Base-by-base conservation (phyloP, 2,888 invertebrate species). In the Shargacucullia verbasci region DNA sequence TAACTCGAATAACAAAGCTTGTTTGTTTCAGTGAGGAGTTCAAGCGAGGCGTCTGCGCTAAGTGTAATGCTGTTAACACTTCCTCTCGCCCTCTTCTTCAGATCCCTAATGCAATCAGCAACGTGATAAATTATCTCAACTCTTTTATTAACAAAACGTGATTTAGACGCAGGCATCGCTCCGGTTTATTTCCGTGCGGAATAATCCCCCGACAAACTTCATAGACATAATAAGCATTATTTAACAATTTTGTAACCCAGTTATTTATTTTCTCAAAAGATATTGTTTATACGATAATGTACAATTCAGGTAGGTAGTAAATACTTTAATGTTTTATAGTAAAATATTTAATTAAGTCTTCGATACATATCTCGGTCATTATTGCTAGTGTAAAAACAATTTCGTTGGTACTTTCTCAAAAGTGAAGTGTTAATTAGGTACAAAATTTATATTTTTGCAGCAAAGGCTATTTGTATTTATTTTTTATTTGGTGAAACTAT, bases 21-120 rank as follows among this genome's bases (percentile, higher is more conserved):
- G 74, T 88, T 90, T 92, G 90, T 92, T 92, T 73, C 91, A 92
- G 92, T 93, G 83, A 79, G 89, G 86, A 93, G 92, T 84, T 87
- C 90, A 69, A 79, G 84, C 78, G 83, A 78, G 68, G 83, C 79
- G 76, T 76, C 87, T 71, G 81, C 85, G 80, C 80, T 87, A 80
- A 89, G 83, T 83, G 81, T 90, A 88, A 88, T 82, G 69, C 79
- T 91, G 85, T 89, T 93, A 90, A 86, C 87, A 87, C 85, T 92
- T 86, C 84, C 88, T 62, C 82, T 92, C 73, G 79, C 81, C 73
- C 80, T 85, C 78, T 82, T 84, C 79, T 78, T 88, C 73, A 82
- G 81, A 81, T 81, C 84, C 75, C 75, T 89, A 83, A 87, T 85
- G 76, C 85, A 86, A 88, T 88, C 86, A 84, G 85, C 84, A 84